A percentile compares a stretch with the other conserved stretches of the same genome.
These are phyloP conservation scores for Pocillopora meandrina DNA, from an alignment of 92 coral and sea anemone species.

Conservation along the genomic window DNA sequence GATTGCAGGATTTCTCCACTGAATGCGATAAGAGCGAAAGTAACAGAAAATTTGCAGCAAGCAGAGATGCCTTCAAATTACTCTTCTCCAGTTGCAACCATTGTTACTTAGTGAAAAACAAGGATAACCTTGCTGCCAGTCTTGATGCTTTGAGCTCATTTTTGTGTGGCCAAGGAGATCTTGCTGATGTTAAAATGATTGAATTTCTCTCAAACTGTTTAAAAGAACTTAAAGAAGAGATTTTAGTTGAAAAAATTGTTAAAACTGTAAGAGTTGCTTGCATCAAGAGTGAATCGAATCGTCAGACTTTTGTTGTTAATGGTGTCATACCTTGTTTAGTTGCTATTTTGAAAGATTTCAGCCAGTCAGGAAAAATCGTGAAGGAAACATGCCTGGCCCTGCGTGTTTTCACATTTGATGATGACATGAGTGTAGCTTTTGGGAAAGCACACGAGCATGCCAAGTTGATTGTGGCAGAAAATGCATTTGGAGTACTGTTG, in stretches of 20 bases:
- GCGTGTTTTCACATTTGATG: slow-evolving; percentile 84
- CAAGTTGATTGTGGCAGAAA: slow-evolving; percentile 81
- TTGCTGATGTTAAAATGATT: slow-evolving; percentile 57
- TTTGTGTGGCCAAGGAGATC: slow-evolving; percentile 68
- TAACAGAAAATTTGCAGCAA: slow-evolving; percentile 81
- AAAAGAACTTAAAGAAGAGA: slow-evolving; percentile 51
- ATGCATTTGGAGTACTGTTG: slow-evolving; percentile 64
- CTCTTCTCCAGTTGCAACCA: slow-evolving; percentile 62
- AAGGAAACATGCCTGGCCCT: slow-evolving; percentile 73
- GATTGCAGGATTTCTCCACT: slow-evolving; percentile 45
- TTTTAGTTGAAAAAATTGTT: slow-evolving; percentile 43
- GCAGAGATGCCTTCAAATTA: slow-evolving; percentile 60
- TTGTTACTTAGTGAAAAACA: slow-evolving; percentile 28
- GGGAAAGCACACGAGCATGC: slow-evolving; percentile 95
- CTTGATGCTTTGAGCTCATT: slow-evolving; percentile 71
- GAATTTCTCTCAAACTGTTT: slow-evolving; percentile 61
- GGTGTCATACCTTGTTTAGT: slow-evolving; percentile 69
- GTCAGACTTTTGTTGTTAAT: slow-evolving; percentile 75
- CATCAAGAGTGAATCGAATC: slow-evolving; percentile 82
- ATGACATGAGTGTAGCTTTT: slow-evolving; percentile 88
- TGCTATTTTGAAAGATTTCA: slow-evolving; percentile 48
- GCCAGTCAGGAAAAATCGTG: slow-evolving; percentile 35
- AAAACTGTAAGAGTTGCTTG: slow-evolving; percentile 57
- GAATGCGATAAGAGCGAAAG: slow-evolving; percentile 68
- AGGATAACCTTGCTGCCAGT: slow-evolving; percentile 44